Conservation (phyloP, 2,888 invertebrate genomes). For the Xestia xanthographa region DNA sequence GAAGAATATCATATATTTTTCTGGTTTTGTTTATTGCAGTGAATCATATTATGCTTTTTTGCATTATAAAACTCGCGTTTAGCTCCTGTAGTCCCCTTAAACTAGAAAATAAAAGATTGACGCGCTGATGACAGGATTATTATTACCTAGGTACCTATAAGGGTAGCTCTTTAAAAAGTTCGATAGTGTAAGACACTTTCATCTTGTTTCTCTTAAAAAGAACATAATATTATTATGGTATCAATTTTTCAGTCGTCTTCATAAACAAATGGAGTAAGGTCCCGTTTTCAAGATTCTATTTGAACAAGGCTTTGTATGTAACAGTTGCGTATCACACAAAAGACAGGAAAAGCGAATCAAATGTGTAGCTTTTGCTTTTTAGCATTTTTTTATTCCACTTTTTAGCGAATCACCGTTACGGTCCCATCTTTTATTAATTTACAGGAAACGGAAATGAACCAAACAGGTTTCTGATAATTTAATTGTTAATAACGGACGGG, state of each 20-base stretch:
- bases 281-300: slow-evolving; percentile 12
- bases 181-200: background rate
- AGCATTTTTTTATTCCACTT: slow-evolving; percentile 55
- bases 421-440: slow-evolving; percentile 72
- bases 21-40: too few relatives aligned
- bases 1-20: too few relatives aligned
- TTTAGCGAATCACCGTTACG: slow-evolving; percentile 69
- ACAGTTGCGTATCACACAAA: slow-evolving; percentile 47
- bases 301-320: background rate
- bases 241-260: background rate
- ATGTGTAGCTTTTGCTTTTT: slow-evolving; percentile 69
- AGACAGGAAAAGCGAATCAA: slow-evolving; percentile 71
- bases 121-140: background rate
- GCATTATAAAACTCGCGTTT: too few relatives aligned
- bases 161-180: background rate
- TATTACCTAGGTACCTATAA: background rate
- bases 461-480: slow-evolving; percentile 71
- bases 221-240: background rate
- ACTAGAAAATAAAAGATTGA: background rate
- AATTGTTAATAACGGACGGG: slow-evolving; percentile 67
- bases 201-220: background rate
- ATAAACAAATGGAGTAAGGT: background rate
- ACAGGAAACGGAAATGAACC: slow-evolving; percentile 79
- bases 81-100: too few relatives aligned
- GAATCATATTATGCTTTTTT: too few relatives aligned